Percentiles rank a stretch among this genome's conserved stretches.
Evolutionary conservation across 2,888 invertebrate genomes (phyloP).

Genomic region (Andrena praecox): DNA sequence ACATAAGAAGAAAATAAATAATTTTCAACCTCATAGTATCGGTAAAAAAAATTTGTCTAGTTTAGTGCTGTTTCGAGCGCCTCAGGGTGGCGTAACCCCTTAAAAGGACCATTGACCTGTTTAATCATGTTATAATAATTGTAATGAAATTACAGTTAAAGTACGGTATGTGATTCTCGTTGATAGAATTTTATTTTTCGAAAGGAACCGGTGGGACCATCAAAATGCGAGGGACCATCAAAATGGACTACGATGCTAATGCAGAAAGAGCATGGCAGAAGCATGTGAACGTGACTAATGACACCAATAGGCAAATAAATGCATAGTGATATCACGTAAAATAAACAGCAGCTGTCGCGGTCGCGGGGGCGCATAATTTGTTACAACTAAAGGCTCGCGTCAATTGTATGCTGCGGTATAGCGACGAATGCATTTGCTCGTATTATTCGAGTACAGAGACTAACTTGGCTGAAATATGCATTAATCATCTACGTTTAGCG

Average conservation of each 20-base stretch:
- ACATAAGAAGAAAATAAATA: no score
- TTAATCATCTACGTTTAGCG: neutral
- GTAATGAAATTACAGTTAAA: no score
- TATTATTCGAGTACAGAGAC: constrained; percentile 28
- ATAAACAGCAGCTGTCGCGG: constrained; percentile 52
- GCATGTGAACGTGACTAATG: constrained; percentile 44
- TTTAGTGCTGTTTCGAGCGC: no score
- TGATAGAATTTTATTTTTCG: neutral
- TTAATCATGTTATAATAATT: no score
- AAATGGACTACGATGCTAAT: neutral
- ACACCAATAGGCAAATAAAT: constrained; percentile 53
- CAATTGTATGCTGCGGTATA: constrained; percentile 27
- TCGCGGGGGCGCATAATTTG: constrained; percentile 50
- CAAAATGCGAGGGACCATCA: neutral
- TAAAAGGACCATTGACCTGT: no score
- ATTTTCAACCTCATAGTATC: no score
- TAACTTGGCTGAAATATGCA: constrained; percentile 16
- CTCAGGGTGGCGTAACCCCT: no score
- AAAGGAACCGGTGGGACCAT: constrained; percentile 10
- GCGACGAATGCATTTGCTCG: constrained; percentile 16
- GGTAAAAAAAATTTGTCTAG: no score
- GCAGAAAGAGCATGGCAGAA: constrained; percentile 16
- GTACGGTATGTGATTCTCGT: no score
- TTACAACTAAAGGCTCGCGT: constrained; percentile 53
- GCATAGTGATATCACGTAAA: constrained; percentile 48